Percentiles rank a stretch among this genome's conserved stretches.
Conservation (phyloP, 2,888 invertebrate genomes). For the Macrosoma leucophasiata region DNA sequence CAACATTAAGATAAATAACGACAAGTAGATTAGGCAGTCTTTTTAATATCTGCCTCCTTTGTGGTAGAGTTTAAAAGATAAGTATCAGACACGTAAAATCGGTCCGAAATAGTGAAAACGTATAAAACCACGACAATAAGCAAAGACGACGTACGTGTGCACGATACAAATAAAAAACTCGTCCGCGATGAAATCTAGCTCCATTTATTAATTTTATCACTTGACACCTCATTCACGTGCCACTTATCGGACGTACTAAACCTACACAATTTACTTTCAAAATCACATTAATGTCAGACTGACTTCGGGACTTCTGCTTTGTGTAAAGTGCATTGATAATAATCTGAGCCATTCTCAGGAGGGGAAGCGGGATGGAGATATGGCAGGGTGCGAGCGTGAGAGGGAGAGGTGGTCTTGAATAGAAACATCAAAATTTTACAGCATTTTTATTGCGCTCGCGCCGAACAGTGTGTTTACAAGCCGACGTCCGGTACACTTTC, state of each 20-base stretch:
- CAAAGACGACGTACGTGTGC: too few species aligned
- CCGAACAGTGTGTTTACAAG: conserved; percentile 61
- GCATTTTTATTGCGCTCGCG: conserved; percentile 69
- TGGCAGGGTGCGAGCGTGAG: conserved; percentile 25
- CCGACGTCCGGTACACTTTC: conserved; percentile 55
- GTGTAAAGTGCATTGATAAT: conserved; percentile 76
- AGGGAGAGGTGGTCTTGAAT: conserved; percentile 50
- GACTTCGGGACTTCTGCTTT: conserved; percentile 68
- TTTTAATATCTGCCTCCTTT: too few species aligned
- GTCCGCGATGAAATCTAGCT: conserved; percentile 29
- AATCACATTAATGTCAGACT: conserved; percentile 70
- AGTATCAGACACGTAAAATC: too few species aligned
- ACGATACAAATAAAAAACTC: too few species aligned
- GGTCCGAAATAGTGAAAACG: too few species aligned
- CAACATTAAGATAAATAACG: too few species aligned
- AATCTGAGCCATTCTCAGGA: conserved; percentile 62
- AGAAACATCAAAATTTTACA: conserved; percentile 76
- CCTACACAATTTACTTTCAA: conserved; percentile 68
- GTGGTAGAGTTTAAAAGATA: too few species aligned
- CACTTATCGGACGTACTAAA: conserved; percentile 63
- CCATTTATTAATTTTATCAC: conserved; percentile 68
- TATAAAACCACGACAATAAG: too few species aligned
- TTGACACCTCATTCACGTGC: conserved; percentile 64
- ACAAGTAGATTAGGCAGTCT: too few species aligned
- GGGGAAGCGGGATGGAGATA: conserved; percentile 37